phyloP scores from a whole-genome alignment of 37 sponge, comb jelly and placozoan genomes.

The Tethya wilhelma region DNA sequence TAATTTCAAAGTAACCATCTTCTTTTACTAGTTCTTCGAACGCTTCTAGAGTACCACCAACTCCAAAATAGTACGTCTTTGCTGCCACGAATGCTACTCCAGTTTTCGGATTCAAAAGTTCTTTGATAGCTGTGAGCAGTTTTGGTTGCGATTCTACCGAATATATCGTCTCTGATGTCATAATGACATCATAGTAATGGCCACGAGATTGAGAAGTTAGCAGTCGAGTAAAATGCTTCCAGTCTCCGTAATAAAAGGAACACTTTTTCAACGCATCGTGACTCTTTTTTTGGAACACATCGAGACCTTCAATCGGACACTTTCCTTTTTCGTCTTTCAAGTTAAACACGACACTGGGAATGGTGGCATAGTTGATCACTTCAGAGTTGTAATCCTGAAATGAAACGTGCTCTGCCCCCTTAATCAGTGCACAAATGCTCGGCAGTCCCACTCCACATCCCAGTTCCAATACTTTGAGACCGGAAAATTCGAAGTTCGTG shows the following conservation, averaged over 20 bases:
- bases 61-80: constrained; percentile 94
- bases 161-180: constrained; percentile 97
- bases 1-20: constrained; percentile 58
- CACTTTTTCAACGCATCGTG: constrained; percentile 1
- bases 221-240: constrained; percentile 36
- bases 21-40: constrained; percentile 71
- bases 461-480: constrained; percentile 80
- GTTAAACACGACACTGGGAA: constrained; percentile 75
- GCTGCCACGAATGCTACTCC: constrained; percentile 87
- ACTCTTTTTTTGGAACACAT: background rate
- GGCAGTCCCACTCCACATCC: constrained; percentile 96
- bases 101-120: constrained; percentile 11
- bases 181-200: constrained; percentile 78
- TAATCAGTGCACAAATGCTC: constrained; percentile 72
- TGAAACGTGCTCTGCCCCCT: constrained; percentile 59
- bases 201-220: background rate
- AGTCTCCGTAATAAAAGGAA: constrained; percentile 79
- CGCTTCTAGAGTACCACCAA: constrained; percentile 80
- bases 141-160: constrained; percentile 56
- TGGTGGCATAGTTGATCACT: constrained; percentile 81
- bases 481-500: constrained; percentile 5
- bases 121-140: constrained; percentile 64
- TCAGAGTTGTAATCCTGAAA: constrained; percentile 96
- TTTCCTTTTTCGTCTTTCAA: background rate
- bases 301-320: background rate